Evolutionary conservation across 64 coral and sea anemone species (phyloP).

Genomic region (Dendronephthya gigantea): DNA sequence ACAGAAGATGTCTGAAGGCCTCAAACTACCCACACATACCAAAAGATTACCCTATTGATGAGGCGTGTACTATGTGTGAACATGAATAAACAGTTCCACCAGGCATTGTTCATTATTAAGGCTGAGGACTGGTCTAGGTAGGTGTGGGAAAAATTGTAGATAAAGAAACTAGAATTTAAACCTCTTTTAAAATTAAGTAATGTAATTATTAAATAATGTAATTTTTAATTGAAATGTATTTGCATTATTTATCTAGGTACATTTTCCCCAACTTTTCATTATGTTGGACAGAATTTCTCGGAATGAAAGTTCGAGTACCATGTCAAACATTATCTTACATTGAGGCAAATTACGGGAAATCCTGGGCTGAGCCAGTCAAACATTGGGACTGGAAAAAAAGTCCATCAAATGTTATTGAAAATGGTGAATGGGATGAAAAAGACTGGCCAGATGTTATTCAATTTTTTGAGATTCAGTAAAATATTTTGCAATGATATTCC

Average conservation of each 20-base stretch:
- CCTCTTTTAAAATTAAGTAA: too few relatives aligned
- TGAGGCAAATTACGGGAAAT: conserved; percentile 72
- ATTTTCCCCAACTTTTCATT: conserved; percentile 93
- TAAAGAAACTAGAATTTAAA: too few relatives aligned
- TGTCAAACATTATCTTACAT: conserved; percentile 72
- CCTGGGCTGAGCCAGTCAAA: conserved; percentile 70
- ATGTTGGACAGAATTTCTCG: conserved; percentile 88
- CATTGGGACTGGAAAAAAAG: conserved; percentile 98
- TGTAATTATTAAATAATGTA: too few relatives aligned
- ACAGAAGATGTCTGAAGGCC: too few relatives aligned
- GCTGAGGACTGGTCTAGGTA: too few relatives aligned
- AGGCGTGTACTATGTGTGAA: too few relatives aligned
- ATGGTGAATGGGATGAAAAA: conserved; percentile 73
- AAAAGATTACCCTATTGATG: too few relatives aligned
- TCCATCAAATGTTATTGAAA: conserved; percentile 78
- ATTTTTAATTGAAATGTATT: background rate
- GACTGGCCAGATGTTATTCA: conserved; percentile 90
- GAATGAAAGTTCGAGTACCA: conserved; percentile 62
- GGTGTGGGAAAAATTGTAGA: too few relatives aligned
- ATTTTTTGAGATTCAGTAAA: conserved; percentile 29
- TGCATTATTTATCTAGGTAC: conserved; percentile 39
- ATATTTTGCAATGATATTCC: background rate
- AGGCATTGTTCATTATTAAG: too few relatives aligned
- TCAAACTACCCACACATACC: too few relatives aligned
- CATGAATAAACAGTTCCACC: too few relatives aligned